These are phyloP conservation scores for Eupsilia transversa DNA, from an alignment of 2,888 invertebrate species.

Conservation along the genomic window DNA sequence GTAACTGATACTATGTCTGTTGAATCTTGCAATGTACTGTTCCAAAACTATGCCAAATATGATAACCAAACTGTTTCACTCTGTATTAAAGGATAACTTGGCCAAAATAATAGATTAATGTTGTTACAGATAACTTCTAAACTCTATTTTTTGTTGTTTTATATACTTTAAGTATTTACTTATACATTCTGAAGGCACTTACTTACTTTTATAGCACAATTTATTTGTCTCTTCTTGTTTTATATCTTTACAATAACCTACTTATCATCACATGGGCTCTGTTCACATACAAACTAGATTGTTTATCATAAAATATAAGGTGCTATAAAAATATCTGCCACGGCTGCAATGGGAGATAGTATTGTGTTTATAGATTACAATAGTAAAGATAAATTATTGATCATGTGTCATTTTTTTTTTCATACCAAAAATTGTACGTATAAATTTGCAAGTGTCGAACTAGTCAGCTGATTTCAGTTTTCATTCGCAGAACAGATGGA, in stretches of 20 bases:
- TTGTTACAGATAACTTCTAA: conserved; percentile 47
- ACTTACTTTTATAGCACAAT: conserved; percentile 60
- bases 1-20: conserved; percentile 61
- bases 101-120: conserved; percentile 70
- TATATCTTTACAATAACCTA: conserved; percentile 30
- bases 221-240: conserved; percentile 49
- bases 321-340: too few species aligned
- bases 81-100: conserved; percentile 65
- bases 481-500: too few species aligned
- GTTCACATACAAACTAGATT: conserved; percentile 30
- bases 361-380: too few species aligned
- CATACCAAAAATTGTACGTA: too few species aligned
- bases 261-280: conserved; percentile 57
- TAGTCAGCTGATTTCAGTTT: too few species aligned
- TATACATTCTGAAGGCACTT: conserved; percentile 57
- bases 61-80: conserved; percentile 74
- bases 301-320: conserved; percentile 3
- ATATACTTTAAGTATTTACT: conserved; percentile 42
- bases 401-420: too few species aligned
- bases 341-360: too few species aligned
- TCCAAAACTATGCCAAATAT: conserved; percentile 71
- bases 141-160: conserved; percentile 49
- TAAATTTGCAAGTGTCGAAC: too few species aligned
- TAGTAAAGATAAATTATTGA: too few species aligned
- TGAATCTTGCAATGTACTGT: conserved; percentile 61